Percentiles rank a stretch among this genome's conserved stretches.
phyloP scores from a whole-genome alignment of 2,797 vertebrate genomes.

The Squalus acanthias region DNA sequence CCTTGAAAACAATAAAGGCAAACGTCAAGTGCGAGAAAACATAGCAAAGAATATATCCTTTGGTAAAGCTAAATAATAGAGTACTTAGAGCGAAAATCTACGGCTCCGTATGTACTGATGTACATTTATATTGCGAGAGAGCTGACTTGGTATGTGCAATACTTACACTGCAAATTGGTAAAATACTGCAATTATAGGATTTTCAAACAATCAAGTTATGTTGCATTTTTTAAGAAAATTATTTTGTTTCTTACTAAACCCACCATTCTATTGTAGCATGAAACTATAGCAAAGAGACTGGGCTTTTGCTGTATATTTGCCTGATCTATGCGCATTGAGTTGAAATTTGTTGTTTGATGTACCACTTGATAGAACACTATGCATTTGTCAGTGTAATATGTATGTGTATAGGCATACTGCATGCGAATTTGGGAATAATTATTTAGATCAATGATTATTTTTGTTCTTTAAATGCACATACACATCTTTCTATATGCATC shows the following conservation, averaged over 20 bases:
- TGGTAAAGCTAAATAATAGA: conserved; percentile 19
- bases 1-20: conserved; percentile 36
- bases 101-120: neutral
- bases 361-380: neutral
- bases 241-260: neutral
- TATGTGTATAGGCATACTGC: neutral
- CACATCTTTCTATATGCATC: neutral
- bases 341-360: neutral
- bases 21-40: conserved; percentile 28
- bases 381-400: neutral
- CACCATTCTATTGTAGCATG: neutral
- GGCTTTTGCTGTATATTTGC: neutral
- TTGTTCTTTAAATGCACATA: neutral
- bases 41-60: conserved; percentile 13
- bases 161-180: neutral
- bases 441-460: neutral
- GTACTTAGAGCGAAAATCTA: neutral
- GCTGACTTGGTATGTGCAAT: neutral
- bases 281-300: neutral
- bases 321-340: neutral
- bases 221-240: neutral
- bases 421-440: neutral
- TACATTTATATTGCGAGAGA: neutral
- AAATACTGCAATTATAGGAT: neutral
- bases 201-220: neutral